Evolutionary conservation across 2,797 vertebrate genomes (phyloP), one percentile per base, ranked within the genome.

Genomic region (Lacerta agilis): DNA sequence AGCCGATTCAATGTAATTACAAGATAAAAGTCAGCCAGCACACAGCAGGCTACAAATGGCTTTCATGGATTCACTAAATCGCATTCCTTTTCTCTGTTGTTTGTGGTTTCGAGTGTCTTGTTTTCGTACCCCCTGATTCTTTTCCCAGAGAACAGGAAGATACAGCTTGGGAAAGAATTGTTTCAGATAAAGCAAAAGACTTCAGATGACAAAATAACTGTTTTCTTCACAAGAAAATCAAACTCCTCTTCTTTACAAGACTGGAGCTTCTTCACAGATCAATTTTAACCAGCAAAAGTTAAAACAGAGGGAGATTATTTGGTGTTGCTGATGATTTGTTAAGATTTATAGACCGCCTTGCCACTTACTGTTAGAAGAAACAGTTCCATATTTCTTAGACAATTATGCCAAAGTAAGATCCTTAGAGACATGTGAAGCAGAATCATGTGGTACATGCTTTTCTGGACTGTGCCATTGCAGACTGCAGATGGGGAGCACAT

Each of bases 1-100:
- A 94, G 89, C 86, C 78, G 58, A 88, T 92, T 93, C 79, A 90
- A 23, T 85, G 91, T 90, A 92, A 95, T 87, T 93, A 76, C 84
- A 88, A 41, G 69, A 89, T 91, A 92, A 95, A 94, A 88, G 79
- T 92, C 93, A 93, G 41, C 86, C 49, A 20, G 29, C 41, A 82
- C 33, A 88, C n/a, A 89, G 77, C 41, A 86, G 45, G 11, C 36
- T 91, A 89, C 82, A 64, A 91, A 45, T 43, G 83, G 29, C 36
- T 83, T 94, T 88, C 72, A 1, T 36, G 88, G 85, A 4, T 86
- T 76, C 38, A 76, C 15, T 88, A 81, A 78, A 90, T 86, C 87
- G 84, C 78, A 18, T 88, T 64, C 27, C 69, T 79, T 94, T 91
- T 90, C 66, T 17, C 17, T 36, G 81, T 17, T 82, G 73, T 92